Evolutionary conservation across 2,113 vertebrate genomes (phyloP).

Genomic region (Xiphophorus maculatus): DNA sequence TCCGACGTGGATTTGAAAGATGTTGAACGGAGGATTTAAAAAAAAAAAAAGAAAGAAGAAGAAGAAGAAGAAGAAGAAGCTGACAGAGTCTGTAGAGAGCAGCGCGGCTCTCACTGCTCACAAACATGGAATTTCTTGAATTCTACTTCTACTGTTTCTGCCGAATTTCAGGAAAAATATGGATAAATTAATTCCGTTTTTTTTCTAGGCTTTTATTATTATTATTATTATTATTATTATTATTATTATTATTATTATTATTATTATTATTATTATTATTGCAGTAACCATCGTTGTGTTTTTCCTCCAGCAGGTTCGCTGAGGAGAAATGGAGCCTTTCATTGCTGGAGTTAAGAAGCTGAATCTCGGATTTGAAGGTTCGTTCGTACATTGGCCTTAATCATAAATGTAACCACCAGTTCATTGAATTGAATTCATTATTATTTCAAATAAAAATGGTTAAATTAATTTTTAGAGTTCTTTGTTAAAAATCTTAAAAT

Average conservation of each 20-base stretch:
- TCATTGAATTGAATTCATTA: not conserved
- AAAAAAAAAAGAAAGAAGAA: conserved; percentile 3
- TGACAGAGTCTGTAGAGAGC: conserved; percentile 39
- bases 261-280: not conserved
- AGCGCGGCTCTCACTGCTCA: conserved; percentile 11
- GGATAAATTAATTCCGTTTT: not conserved
- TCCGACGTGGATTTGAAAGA: conserved; percentile 39
- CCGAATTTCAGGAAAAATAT: not conserved
- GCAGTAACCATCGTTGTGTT: not conserved
- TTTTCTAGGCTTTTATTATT: not conserved
- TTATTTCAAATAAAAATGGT: not conserved
- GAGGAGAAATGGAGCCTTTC: conserved; percentile 22
- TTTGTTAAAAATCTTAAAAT: not conserved
- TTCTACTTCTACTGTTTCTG: not conserved
- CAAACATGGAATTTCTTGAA: conserved; percentile 16
- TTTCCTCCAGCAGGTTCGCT: conserved; percentile 42
- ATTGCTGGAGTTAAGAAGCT: conserved; percentile 12
- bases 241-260: too few relatives aligned
- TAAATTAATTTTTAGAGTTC: not conserved
- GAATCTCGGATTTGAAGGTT: conserved; percentile 47
- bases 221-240: not conserved
- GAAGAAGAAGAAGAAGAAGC: conserved; percentile 23
- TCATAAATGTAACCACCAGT: not conserved
- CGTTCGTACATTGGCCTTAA: conserved; percentile 32
- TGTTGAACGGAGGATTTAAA: conserved; percentile 16